phyloP scores from a whole-genome alignment of 1,140 invertebrate species.

The Drosophila persimilis region DNA sequence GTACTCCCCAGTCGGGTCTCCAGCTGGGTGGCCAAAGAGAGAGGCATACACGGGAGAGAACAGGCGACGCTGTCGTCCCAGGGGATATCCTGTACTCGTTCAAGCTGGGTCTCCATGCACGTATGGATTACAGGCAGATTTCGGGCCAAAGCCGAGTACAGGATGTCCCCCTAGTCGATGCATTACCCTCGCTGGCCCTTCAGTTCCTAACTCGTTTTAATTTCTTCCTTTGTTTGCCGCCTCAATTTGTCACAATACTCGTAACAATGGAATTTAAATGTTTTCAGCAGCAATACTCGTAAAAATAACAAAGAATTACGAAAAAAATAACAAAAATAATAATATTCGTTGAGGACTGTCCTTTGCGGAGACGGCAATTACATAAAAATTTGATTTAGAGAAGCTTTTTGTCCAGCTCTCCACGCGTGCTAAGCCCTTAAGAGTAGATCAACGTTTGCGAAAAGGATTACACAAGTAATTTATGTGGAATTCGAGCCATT shows the following conservation, averaged over 20 bases:
- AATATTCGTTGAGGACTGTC: constrained; percentile 16
- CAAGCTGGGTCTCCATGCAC: neutral
- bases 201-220: constrained; percentile 34
- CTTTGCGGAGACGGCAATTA: neutral
- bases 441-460: constrained; percentile 8
- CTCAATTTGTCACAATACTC: constrained; percentile 64
- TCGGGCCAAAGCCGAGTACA: no score
- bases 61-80: constrained; percentile 12
- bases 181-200: no score
- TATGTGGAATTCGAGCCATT: neutral
- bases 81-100: no score
- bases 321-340: constrained; percentile 13
- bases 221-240: constrained; percentile 45
- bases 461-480: constrained; percentile 30
- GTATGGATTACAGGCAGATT: no score
- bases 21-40: no score
- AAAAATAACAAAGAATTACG: constrained; percentile 18
- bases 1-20: no score
- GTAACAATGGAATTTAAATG: constrained; percentile 67
- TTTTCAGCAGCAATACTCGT: constrained; percentile 10
- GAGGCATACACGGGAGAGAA: neutral
- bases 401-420: neutral
- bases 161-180: no score
- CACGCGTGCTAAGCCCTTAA: neutral
- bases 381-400: constrained; percentile 5